Base-by-base conservation (phyloP, 2,888 invertebrate genomes). In the Panzeria rudis region DNA sequence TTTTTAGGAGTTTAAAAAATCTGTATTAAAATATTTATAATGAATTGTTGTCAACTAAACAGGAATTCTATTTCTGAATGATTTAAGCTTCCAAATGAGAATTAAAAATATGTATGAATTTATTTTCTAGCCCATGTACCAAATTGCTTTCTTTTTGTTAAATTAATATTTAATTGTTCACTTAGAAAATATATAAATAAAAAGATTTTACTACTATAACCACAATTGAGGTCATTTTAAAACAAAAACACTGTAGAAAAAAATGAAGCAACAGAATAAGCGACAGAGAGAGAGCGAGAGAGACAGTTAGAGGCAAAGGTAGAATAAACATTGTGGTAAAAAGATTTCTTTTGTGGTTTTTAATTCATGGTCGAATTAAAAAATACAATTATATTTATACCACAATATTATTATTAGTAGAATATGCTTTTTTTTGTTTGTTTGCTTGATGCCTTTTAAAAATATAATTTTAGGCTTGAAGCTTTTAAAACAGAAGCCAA, bases 291-390 rank as follows among this genome's bases (percentile, higher is more conserved):
- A 25, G n/a, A 29, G 68, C 0, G 0, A 54, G n/a, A 20, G 25
- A 41, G 56, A 8, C 8, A 17, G 4, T 20, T 0, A 9, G 15
- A 41, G 23, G 47, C 0, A 47, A 29, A 23, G 38, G 47, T 17
- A 68, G 1, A 8, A 17, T 3, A 41, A 72, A 20, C 13, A 20
- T 44, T 25, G 29, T 59, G 25, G 52, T 0, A 38, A 69, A 59
- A 68, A 25, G 6, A 68, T 59, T 68, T 77, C 64, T 50, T 77
- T 76, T 68, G 56, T 66, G 68, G 68, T 25, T 68, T 66, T 50
- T 47, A 56, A 76, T 56, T 77, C 38, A 61, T 77, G 59, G 56
- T 69, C 68, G 68, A 77, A 50, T 59, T 61, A 68, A 68, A 68
- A 77, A 61, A 38, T 38, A 77, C 59, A 69, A 77, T 69, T 59